Percentiles rank a stretch among this genome's conserved stretches.
phyloP scores from a whole-genome alignment of 2,113 vertebrate genomes.

The Pelecanoides urinatrix region DNA sequence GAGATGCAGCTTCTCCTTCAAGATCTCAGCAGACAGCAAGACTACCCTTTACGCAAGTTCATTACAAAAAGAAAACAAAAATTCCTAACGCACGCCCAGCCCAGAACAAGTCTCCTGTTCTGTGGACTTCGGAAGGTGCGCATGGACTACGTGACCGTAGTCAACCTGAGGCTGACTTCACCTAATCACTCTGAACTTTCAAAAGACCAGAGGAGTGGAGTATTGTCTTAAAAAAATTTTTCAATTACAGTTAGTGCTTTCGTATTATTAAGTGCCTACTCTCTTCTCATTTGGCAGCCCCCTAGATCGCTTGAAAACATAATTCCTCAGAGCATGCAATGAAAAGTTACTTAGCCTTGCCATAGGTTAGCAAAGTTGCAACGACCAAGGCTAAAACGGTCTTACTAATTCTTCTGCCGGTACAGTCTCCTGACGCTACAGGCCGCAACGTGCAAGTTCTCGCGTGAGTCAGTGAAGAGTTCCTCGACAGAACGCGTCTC shows the following conservation, averaged over 20 bases:
- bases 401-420: background rate
- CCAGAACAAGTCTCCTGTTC: background rate
- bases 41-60: background rate
- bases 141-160: background rate
- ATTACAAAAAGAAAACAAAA: background rate
- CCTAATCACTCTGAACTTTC: background rate
- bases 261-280: background rate
- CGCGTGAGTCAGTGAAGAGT: too few relatives aligned
- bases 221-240: too few relatives aligned
- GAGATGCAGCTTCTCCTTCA: background rate
- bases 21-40: accelerated
- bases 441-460: background rate
- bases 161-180: background rate
- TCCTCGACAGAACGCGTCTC: background rate
- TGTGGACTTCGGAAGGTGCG: background rate
- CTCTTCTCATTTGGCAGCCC: background rate
- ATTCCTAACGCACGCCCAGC: background rate
- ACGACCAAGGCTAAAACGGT: background rate
- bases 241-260: background rate
- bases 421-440: background rate
- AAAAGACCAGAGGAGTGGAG: background rate
- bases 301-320: background rate
- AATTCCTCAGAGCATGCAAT: background rate
- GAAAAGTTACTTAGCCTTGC: background rate
- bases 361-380: background rate